A percentile compares a stretch with the other conserved stretches of the same genome.
These are phyloP conservation scores for Acipenser transmontanus DNA, from an alignment of 2,797 vertebrate species.

Conservation along the genomic window DNA sequence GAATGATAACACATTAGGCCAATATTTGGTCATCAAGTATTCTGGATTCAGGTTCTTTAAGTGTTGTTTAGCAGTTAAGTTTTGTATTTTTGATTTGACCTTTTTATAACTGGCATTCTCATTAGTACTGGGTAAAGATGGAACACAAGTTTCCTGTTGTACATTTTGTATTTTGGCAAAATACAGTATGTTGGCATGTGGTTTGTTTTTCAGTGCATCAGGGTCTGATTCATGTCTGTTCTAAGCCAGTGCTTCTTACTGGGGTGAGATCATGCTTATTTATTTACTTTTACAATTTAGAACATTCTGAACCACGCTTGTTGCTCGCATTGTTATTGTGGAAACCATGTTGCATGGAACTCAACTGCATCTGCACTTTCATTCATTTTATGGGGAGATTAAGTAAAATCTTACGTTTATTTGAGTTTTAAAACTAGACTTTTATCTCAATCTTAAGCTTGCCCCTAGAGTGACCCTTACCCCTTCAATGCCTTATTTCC, in stretches of 20 bases:
- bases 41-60: too few relatives aligned
- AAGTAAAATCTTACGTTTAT: too few relatives aligned
- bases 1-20: neutral
- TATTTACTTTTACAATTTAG: neutral
- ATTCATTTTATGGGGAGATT: neutral
- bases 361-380: neutral
- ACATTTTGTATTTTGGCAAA: constrained; percentile 3
- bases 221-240: constrained; percentile 89
- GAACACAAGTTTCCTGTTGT: neutral
- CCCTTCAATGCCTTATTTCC: too few relatives aligned
- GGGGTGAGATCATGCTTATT: constrained; percentile 61
- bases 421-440: too few relatives aligned
- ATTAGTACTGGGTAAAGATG: neutral
- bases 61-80: too few relatives aligned
- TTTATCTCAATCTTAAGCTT: too few relatives aligned
- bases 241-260: constrained; percentile 71
- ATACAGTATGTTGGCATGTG: neutral
- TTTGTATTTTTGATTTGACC: too few relatives aligned
- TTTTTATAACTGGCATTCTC: neutral
- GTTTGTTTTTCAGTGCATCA: constrained; percentile 79
- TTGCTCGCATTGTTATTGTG: neutral
- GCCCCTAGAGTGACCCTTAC: too few relatives aligned
- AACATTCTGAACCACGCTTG: constrained; percentile 1
- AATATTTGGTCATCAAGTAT: too few relatives aligned
- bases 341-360: neutral